Conservation (phyloP, 2,888 invertebrate species). For the Agrochola lota region DNA sequence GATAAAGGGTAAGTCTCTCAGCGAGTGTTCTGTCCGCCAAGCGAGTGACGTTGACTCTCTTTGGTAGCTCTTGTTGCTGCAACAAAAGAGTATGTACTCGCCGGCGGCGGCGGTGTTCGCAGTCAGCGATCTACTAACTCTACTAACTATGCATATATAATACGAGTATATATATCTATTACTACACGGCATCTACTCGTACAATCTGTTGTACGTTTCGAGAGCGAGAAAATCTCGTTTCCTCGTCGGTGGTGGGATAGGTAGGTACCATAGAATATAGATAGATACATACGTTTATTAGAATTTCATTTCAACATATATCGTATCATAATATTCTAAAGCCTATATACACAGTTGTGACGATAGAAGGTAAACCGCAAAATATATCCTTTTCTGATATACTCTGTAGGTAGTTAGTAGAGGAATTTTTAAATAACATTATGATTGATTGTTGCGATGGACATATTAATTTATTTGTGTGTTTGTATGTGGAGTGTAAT, state of each 20-base stretch:
- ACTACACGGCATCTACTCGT: too few species aligned
- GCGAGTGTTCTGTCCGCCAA: background rate
- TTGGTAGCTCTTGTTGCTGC: background rate
- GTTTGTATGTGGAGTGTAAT: too few species aligned
- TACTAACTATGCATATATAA: too few species aligned
- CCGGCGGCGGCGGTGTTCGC: background rate
- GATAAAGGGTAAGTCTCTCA: background rate
- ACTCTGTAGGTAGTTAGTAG: background rate
- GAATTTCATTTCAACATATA: too few species aligned
- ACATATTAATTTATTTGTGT: background rate
- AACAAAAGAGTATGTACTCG: too few species aligned
- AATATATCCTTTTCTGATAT: background rate
- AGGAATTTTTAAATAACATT: background rate
- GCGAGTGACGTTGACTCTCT: background rate
- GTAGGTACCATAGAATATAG: too few species aligned
- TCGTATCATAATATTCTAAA: background rate
- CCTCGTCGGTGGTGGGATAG: too few species aligned
- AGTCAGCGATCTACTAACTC: background rate
- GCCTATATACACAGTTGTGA: background rate
- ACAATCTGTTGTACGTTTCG: too few species aligned
- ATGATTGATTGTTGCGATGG: background rate
- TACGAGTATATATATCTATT: too few species aligned
- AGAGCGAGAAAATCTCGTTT: too few species aligned
- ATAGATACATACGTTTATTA: too few species aligned
- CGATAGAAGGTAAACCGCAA: conserved; percentile 1